A percentile compares a stretch with the other conserved stretches of the same genome.
Conservation (phyloP, 2,113 vertebrate genomes). For the Potamarius usumacintae region DNA sequence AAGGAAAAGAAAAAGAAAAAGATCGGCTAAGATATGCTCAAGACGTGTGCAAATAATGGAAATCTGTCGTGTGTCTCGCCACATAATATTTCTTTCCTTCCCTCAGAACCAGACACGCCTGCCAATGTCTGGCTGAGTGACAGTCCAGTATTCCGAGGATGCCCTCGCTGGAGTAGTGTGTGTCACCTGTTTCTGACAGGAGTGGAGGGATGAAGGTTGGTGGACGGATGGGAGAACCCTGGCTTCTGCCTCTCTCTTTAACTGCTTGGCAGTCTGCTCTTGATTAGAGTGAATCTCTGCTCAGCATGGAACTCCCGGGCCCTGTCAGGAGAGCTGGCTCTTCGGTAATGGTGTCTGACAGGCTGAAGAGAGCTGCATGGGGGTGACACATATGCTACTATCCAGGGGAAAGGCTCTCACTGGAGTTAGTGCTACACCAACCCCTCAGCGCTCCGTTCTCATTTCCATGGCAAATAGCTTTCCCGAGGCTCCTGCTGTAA, state of each 20-base stretch:
- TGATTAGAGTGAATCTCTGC: slow-evolving; percentile 69
- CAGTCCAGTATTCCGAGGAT: slow-evolving; percentile 64
- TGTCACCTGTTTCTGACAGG: slow-evolving; percentile 28
- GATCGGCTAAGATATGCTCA: slow-evolving; percentile 25
- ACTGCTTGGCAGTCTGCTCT: slow-evolving; percentile 71
- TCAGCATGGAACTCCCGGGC: slow-evolving; percentile 60
- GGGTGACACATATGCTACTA: slow-evolving; percentile 68
- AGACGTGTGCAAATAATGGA: slow-evolving; percentile 40
- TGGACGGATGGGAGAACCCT: slow-evolving; percentile 49
- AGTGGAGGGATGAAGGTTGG: slow-evolving; percentile 41
- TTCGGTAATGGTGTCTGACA: slow-evolving; percentile 74
- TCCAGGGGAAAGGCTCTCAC: slow-evolving; percentile 58
- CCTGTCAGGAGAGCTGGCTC: slow-evolving; percentile 66
- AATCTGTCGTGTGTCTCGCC: slow-evolving; percentile 59
- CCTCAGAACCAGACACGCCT: slow-evolving; percentile 58
- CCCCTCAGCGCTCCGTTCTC: slow-evolving; percentile 36
- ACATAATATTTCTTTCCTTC: slow-evolving; percentile 57
- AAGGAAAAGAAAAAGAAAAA: slow-evolving; percentile 32
- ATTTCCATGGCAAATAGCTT: slow-evolving; percentile 23
- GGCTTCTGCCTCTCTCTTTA: slow-evolving; percentile 64
- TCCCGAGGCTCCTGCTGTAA: slow-evolving; percentile 6
- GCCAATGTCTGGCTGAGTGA: slow-evolving; percentile 61
- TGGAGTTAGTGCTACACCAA: slow-evolving; percentile 49
- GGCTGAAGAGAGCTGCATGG: slow-evolving; percentile 63
- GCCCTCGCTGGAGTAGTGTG: slow-evolving; percentile 56